Evolutionary conservation across 2,888 invertebrate genomes (phyloP).

Genomic region (Nipponacmea schrenckii): DNA sequence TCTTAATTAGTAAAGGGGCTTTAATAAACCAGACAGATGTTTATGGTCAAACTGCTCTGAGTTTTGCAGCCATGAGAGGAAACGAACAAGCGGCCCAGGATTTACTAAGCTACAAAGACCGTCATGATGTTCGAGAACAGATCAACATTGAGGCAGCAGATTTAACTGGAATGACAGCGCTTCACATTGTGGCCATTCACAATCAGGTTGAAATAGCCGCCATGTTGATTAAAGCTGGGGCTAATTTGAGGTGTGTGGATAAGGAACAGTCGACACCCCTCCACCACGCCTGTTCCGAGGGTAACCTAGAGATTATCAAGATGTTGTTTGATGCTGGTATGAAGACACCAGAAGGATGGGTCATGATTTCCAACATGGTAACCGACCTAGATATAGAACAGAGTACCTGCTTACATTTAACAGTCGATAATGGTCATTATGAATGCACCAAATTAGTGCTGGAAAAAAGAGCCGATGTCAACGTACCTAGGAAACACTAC

Average conservation of each 20-base stretch:
- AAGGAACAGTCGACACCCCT: conserved; percentile 76
- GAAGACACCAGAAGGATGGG: conserved; percentile 71
- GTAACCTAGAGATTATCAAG: conserved; percentile 68
- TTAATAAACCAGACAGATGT: conserved; percentile 76
- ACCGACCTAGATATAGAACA: conserved; percentile 83
- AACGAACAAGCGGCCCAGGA: conserved; percentile 78
- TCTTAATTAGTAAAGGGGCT: conserved; percentile 69
- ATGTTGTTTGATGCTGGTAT: conserved; percentile 77
- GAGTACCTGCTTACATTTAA: conserved; percentile 85
- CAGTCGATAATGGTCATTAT: conserved; percentile 86
- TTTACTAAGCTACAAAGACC: conserved; percentile 72
- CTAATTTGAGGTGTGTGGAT: conserved; percentile 71
- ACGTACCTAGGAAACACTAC: conserved; percentile 78
- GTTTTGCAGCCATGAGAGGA: conserved; percentile 82
- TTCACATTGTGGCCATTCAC: conserved; percentile 72
- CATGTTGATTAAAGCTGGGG: conserved; percentile 73
- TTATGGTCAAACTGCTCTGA: conserved; percentile 77
- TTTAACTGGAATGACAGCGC: conserved; percentile 80
- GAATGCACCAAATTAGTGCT: conserved; percentile 75
- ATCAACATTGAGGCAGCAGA: conserved; percentile 76
- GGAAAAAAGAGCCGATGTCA: conserved; percentile 75
- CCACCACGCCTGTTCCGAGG: conserved; percentile 84
- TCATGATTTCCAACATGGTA: conserved; percentile 71
- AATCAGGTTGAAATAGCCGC: conserved; percentile 56
- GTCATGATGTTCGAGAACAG: conserved; percentile 64